These are phyloP conservation scores for Chaetorhynchus papuensis DNA, from an alignment of 2,113 vertebrate genomes.

Conservation along the genomic window DNA sequence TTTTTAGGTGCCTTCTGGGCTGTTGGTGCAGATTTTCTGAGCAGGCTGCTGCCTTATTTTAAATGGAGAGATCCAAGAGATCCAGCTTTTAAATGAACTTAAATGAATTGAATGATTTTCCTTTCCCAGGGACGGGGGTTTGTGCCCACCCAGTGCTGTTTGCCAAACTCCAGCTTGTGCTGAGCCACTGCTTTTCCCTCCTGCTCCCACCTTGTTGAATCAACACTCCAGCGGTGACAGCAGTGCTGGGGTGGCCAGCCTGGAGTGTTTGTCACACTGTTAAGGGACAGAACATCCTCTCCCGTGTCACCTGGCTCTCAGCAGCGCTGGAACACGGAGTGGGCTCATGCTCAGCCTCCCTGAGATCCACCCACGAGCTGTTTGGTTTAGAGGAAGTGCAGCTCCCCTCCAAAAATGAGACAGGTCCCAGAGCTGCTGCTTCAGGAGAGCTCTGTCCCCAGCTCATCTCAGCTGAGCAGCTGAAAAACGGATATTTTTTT, in stretches of 20 bases:
- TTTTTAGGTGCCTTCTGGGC: not conserved
- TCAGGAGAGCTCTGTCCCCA: not conserved
- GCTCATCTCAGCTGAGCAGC: not conserved
- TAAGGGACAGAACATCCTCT: not conserved
- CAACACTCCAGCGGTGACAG: not conserved
- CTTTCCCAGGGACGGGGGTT: not conserved
- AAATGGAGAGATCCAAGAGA: not conserved
- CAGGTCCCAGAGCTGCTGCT: not conserved
- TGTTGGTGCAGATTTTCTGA: not conserved
- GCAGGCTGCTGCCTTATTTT: not conserved
- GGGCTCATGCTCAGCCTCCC: not conserved
- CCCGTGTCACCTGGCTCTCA: not conserved
- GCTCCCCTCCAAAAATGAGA: not conserved
- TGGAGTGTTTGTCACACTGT: not conserved
- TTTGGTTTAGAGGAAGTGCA: not conserved
- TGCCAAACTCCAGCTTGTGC: not conserved
- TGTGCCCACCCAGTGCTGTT: not conserved
- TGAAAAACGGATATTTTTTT: accelerated
- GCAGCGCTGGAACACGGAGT: not conserved
- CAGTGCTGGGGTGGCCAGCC: not conserved
- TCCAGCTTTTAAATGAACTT: not conserved
- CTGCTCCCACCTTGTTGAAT: not conserved
- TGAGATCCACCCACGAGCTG: not conserved
- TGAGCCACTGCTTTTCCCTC: not conserved
- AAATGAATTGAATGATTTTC: not conserved